These are phyloP conservation scores for Euura lappo DNA, from an alignment of 1,140 invertebrate genomes.

Conservation along the genomic window DNA sequence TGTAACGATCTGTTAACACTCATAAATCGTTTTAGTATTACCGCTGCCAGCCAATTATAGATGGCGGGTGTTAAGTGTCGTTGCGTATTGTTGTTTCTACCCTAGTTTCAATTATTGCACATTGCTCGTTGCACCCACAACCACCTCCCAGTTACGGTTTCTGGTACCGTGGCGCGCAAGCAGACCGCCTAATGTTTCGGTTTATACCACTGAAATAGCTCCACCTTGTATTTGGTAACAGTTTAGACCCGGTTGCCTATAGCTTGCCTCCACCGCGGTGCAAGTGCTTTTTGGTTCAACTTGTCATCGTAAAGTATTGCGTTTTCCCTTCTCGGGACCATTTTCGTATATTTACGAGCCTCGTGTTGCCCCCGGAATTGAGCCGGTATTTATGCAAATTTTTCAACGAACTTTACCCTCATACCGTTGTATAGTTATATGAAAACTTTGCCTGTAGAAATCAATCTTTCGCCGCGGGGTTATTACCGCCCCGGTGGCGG, in stretches of 20 bases:
- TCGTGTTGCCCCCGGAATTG: background rate
- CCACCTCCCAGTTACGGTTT: constrained; percentile 21
- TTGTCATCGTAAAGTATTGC: background rate
- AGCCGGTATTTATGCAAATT: background rate
- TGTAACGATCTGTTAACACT: too few relatives aligned
- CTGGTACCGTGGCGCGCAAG: background rate
- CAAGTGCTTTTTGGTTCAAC: background rate
- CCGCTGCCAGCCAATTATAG: too few relatives aligned
- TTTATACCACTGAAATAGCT: background rate
- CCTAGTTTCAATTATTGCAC: too few relatives aligned
- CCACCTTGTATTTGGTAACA: background rate
- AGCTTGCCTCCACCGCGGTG: background rate
- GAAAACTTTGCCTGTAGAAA: background rate
- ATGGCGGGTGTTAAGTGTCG: too few relatives aligned
- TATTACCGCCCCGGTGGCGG: background rate
- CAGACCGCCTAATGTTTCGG: background rate
- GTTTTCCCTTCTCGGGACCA: background rate
- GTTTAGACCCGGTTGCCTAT: background rate
- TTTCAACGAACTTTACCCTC: background rate
- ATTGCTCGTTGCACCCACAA: constrained; percentile 27
- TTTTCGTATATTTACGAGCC: background rate
- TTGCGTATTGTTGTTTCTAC: too few relatives aligned
- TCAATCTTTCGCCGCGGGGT: background rate
- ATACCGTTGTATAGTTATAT: background rate
- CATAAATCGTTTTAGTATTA: too few relatives aligned